Percentiles rank a stretch among this genome's conserved stretches.
Evolutionary conservation across 2,113 vertebrate species (phyloP).

Genomic region (Monopterus albus): DNA sequence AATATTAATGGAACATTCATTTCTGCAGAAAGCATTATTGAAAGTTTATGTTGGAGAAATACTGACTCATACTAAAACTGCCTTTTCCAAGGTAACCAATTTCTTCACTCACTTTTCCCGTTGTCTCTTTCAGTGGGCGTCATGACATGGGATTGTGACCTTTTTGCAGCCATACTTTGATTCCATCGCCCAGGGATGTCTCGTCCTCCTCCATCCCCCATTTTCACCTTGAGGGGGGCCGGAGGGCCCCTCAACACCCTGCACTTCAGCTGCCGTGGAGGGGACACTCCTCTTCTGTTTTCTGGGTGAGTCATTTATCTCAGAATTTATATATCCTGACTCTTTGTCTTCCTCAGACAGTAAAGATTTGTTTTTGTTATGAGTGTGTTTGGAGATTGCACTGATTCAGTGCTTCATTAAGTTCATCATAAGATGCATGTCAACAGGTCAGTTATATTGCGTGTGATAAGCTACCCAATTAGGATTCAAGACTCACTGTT

Average conservation of each 20-base stretch:
- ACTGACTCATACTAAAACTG: neutral
- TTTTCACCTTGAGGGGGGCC: constrained; percentile 90
- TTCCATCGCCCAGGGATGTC: constrained; percentile 69
- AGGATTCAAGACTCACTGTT: neutral
- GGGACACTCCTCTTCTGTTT: constrained; percentile 83
- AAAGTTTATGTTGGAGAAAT: neutral
- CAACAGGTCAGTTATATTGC: neutral
- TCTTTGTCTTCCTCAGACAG: too few relatives aligned
- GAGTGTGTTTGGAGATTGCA: too few relatives aligned
- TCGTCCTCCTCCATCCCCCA: constrained; percentile 85
- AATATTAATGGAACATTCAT: neutral
- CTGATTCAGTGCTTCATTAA: too few relatives aligned
- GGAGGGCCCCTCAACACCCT: constrained; percentile 86
- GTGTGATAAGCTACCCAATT: neutral
- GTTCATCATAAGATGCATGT: too few relatives aligned
- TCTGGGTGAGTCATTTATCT: constrained; percentile 86
- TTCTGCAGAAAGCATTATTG: neutral
- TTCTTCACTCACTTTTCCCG: neutral
- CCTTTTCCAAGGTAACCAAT: too few relatives aligned
- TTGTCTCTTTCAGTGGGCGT: constrained; percentile 5
- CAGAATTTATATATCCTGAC: neutral
- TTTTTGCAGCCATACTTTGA: constrained; percentile 10
- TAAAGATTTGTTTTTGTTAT: too few relatives aligned
- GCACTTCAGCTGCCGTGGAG: constrained; percentile 82
- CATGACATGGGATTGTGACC: neutral